Base-by-base conservation (phyloP, 2,888 invertebrate species). In the Rhagophthalmus giganteus region DNA sequence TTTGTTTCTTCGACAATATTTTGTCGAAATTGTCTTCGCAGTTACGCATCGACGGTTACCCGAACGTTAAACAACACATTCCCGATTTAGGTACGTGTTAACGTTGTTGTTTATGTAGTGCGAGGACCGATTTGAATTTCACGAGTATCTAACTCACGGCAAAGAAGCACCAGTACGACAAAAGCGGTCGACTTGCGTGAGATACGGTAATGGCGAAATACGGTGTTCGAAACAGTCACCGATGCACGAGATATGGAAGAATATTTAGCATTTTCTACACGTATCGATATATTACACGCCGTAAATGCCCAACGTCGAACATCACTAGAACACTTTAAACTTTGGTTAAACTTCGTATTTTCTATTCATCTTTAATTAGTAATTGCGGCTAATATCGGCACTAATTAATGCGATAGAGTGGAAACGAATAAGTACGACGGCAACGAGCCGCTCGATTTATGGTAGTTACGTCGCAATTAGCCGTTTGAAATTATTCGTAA, bases 381-480 rank as follows among this genome's bases (percentile, higher is more conserved):
- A 20, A 20, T 20, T 20, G 20, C 20, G 7, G 20, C n/a, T 20
- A 20, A 20, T 20, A 7, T 20, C 4, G 3, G 20, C n/a, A n/a
- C n/a, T 20, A 20, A 20, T 20, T 20, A 20, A 7, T 20, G 20
- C 7, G 20, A 7, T 20, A 20, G 7, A 20, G 20, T 20, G 20
- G 3, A 20, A 20, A 3, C 7, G 7, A 3, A 20, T 20, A 7
- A 20, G 7, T 7, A 20, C 7, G 4, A 20, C 20, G 7, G 20
- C 7, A 20, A 20, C 20, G 7, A 20, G 20, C 20, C 7, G 20
- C 20, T 7, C 16, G 41, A 47, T 47, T 47, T 47, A 47, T 52
- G 10, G 41, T 47, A 47, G 41, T 12, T 16, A 28, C 47, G 35
- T 52, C 20, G 52, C 46, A 52, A 52, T 52, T 52, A 52, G 47